phyloP scores from a whole-genome alignment of 1,140 invertebrate species.

The Aphidius gifuensis region DNA sequence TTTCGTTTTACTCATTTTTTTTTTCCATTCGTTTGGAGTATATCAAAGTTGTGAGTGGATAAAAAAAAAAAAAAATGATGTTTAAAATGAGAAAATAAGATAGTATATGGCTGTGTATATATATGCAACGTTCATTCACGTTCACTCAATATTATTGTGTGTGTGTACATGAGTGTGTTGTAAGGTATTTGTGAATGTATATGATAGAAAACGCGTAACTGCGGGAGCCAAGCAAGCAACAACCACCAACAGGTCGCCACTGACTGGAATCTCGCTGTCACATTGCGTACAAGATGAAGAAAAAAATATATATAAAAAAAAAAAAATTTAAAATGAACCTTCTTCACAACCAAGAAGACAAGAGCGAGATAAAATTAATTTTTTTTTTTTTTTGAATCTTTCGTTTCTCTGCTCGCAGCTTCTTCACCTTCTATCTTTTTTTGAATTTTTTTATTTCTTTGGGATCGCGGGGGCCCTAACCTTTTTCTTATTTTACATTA shows the following conservation, averaged over 20 bases:
- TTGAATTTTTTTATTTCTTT: slow-evolving; percentile 21
- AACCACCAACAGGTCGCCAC: slow-evolving; percentile 45
- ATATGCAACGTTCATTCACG: not conserved
- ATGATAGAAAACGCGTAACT: slow-evolving; percentile 40
- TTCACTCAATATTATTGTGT: not conserved
- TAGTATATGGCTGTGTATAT: no score
- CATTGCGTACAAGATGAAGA: slow-evolving; percentile 30
- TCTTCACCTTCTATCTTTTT: slow-evolving; percentile 21
- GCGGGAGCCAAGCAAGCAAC: slow-evolving; percentile 38
- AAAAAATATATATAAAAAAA: not conserved
- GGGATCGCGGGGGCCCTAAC: not conserved
- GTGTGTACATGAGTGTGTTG: slow-evolving; percentile 22
- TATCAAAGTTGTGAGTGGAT: no score
- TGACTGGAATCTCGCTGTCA: slow-evolving; percentile 41
- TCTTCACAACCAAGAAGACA: not conserved
- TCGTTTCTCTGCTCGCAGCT: not conserved
- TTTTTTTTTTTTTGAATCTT: slow-evolving; percentile 1
- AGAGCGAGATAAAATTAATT: not conserved
- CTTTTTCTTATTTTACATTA: not conserved
- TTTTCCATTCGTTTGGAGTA: no score
- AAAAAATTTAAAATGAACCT: not conserved
- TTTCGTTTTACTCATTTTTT: no score
- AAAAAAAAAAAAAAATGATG: no score
- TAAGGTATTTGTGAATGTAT: no score
- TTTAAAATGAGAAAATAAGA: no score